These are phyloP conservation scores for Brachyhypopomus occidentalis DNA, from an alignment of 2,113 vertebrate genomes.

Conservation along the genomic window DNA sequence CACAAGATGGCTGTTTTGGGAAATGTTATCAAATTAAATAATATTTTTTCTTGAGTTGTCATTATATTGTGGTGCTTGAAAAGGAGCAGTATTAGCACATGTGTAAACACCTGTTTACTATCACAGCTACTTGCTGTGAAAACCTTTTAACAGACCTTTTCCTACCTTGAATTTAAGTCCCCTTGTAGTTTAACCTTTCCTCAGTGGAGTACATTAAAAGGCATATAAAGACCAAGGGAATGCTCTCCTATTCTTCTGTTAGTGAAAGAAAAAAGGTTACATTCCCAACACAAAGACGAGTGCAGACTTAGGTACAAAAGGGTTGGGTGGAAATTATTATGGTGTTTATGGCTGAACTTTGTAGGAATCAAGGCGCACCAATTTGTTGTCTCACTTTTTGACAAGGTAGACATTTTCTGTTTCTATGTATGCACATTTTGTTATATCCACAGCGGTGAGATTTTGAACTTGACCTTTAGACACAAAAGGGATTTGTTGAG, in stretches of 20 bases:
- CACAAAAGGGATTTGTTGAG: neutral
- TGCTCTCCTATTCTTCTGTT: slow-evolving; percentile 28
- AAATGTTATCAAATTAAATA: too few relatives aligned
- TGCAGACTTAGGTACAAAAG: neutral
- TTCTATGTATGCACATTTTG: neutral
- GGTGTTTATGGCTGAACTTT: slow-evolving; percentile 9
- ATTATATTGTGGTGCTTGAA: slow-evolving; percentile 10
- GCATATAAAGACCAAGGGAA: neutral
- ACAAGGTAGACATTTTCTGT: neutral
- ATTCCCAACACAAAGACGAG: slow-evolving; percentile 15
- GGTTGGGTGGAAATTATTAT: slow-evolving; percentile 21
- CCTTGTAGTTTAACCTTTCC: neutral
- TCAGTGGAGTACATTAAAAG: neutral
- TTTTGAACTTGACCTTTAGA: neutral
- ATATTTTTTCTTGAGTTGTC: too few relatives aligned
- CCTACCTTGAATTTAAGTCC: slow-evolving; percentile 4
- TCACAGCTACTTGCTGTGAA: slow-evolving; percentile 7
- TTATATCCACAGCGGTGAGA: too few relatives aligned
- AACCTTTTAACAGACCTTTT: neutral
- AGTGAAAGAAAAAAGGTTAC: slow-evolving; percentile 36
- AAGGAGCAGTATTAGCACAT: slow-evolving; percentile 1
- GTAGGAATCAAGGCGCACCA: slow-evolving; percentile 20
- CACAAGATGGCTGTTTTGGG: neutral
- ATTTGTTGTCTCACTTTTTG: neutral
- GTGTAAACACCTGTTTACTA: slow-evolving; percentile 31